Conservation (phyloP, 2,888 invertebrate genomes). For the Megamerina dolium region DNA sequence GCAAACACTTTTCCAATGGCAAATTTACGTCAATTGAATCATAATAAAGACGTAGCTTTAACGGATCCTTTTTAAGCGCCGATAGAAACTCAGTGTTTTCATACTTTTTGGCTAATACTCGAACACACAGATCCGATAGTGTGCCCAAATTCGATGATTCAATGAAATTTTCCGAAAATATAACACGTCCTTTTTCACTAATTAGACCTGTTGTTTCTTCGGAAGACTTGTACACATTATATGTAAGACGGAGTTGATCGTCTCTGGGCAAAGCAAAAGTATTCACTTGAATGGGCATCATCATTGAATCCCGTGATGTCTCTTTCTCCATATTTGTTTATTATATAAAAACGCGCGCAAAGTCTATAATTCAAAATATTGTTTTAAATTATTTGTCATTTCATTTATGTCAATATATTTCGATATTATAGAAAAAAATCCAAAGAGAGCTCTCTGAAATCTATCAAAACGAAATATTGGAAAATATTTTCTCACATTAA, state of each 20-base stretch:
- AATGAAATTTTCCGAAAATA: conserved; percentile 33
- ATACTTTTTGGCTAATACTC: conserved; percentile 25
- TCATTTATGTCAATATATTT: no score
- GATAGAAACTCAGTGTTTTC: conserved; percentile 21
- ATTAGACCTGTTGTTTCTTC: conserved; percentile 17
- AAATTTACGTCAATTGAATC: conserved; percentile 32
- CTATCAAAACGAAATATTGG: no score
- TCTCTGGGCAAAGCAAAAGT: conserved; percentile 33
- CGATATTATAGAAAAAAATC: no score
- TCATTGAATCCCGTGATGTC: no score
- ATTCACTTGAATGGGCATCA: conserved; percentile 23
- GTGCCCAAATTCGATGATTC: conserved; percentile 26
- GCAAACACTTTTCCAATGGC: conserved; percentile 33
- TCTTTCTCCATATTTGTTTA: no score
- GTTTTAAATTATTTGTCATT: no score
- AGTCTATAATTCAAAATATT: no score
- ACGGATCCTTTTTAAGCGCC: conserved; percentile 18
- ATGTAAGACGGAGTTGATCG: conserved; percentile 20
- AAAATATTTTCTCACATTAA: no score
- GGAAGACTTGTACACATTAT: conserved; percentile 30
- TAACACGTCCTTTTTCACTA: conserved; percentile 30
- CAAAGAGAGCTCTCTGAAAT: no score
- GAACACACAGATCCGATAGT: conserved; percentile 30
- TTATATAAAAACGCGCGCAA: no score
- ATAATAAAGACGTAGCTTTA: conserved; percentile 30